Percentiles rank a stretch among this genome's conserved stretches.
Evolutionary conservation across 2,888 invertebrate genomes (phyloP).

Genomic region (Sclerodermus sp.): DNA sequence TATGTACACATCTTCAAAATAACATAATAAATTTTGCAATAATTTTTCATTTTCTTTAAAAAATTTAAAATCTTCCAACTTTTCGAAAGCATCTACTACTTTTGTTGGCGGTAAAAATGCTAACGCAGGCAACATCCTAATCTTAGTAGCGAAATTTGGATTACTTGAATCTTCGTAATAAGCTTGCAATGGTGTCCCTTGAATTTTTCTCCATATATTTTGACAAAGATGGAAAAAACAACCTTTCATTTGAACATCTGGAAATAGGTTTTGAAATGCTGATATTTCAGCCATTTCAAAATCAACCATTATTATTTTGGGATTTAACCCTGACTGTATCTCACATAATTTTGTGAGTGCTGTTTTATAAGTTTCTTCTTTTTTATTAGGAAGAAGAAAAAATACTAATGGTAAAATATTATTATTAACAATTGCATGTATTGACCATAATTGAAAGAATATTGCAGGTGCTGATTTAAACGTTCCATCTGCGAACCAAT

Average conservation of each 20-base stretch:
- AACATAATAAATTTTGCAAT: not conserved
- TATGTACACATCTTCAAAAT: slow-evolving; percentile 6
- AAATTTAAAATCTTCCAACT: not conserved
- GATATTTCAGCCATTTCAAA: slow-evolving; percentile 3
- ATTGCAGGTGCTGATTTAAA: slow-evolving; percentile 22
- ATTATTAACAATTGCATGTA: slow-evolving; percentile 20
- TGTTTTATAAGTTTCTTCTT: not conserved
- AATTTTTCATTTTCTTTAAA: slow-evolving; percentile 8
- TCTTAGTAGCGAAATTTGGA: slow-evolving; percentile 4
- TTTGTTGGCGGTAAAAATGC: slow-evolving; percentile 7
- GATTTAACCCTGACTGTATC: slow-evolving; percentile 4
- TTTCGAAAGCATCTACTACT: slow-evolving; percentile 1
- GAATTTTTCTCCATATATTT: slow-evolving; percentile 13
- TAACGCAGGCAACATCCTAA: slow-evolving; percentile 9
- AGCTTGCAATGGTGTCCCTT: not conserved
- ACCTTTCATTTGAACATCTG: slow-evolving; percentile 2
- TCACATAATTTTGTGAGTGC: not conserved
- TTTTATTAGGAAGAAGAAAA: not conserved
- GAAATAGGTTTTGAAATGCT: slow-evolving; percentile 2
- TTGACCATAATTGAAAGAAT: slow-evolving; percentile 24
- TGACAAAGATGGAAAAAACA: slow-evolving; percentile 14
- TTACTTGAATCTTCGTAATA: slow-evolving; percentile 2
- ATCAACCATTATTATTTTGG: slow-evolving; percentile 4
- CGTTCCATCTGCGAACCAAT: slow-evolving; percentile 24
- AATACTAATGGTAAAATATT: not conserved